Base-by-base conservation (phyloP, 2,797 vertebrate genomes). In the Sparus aurata region DNA sequence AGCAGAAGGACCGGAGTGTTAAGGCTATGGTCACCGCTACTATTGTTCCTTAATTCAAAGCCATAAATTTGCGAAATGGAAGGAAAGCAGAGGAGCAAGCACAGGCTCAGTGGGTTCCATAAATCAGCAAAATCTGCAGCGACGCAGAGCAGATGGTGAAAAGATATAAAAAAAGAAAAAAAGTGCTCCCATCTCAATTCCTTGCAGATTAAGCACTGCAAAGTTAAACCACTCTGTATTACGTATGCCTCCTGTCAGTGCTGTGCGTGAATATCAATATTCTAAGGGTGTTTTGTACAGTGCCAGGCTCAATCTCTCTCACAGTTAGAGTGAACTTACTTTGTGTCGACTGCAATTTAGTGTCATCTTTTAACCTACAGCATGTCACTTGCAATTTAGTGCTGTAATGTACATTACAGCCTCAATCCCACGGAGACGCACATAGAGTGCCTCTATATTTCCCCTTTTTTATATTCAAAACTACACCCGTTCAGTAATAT, bases 61-160 rank as follows among this genome's bases (percentile, higher is more conserved):
- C 81, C 83, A 87, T 89, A 91, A 71, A 92, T 95, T 92, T 88
- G 79, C 75, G 77, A 83, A 90, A 90, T 69, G 76, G 79, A 84
- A 63, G 68, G 69, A 84, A 81, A 73, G 70, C 79, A 72, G 75
- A 82, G 69, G 76, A 84, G 82, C 70, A 75, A 79, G 71, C 78
- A 57, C 49, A 60, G 75, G 76, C 87, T 75, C 73, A 17, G 79
- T 41, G 84, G 80, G 83, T 89, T 89, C 73, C 88, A 93, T 94
- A 95, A 95, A 94, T 95, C 94, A 92, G 87, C 85, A 73, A 82
- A 93, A 92, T 93, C 92, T 92, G 88, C 87, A 86, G 93, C 93
- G 93, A 95, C 79, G 3, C 65, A 75, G 82, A 93, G 82, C 95
- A 96, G 95, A 95, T 94, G 95, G 95, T 83, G 69, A 63, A 84